phyloP scores from a whole-genome alignment of 2,113 vertebrate species.

The Rattus rattus region DNA sequence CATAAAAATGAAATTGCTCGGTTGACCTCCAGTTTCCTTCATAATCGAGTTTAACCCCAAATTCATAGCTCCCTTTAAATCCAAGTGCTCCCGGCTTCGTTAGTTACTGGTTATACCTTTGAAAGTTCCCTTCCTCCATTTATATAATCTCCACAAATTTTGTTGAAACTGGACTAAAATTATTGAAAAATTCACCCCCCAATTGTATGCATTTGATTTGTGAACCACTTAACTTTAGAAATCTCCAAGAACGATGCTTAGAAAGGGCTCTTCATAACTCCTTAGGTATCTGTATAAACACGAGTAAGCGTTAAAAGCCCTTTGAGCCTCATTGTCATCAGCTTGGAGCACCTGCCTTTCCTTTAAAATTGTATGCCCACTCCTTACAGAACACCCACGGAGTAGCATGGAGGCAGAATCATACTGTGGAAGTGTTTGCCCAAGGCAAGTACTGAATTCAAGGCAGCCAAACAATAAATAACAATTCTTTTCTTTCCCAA shows the following conservation, averaged over 20 bases:
- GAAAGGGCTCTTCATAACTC: not conserved
- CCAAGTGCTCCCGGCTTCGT: conserved; percentile 21
- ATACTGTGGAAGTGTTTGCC: not conserved
- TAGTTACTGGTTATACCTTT: conserved; percentile 13
- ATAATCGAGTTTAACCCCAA: not conserved
- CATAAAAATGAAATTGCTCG: not conserved
- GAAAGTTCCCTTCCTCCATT: not conserved
- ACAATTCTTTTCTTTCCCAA: not conserved
- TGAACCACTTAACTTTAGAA: conserved; percentile 11
- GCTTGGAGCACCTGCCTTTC: not conserved
- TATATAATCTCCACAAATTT: conserved; percentile 4
- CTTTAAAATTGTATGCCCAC: not conserved
- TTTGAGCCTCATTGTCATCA: not conserved
- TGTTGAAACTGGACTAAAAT: conserved; percentile 23
- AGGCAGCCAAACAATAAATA: not conserved
- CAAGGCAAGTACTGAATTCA: not conserved
- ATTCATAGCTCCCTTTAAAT: conserved; percentile 18
- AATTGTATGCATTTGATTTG: not conserved
- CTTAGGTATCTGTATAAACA: not conserved
- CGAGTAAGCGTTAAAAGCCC: not conserved
- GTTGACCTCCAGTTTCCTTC: not conserved
- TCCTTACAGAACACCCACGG: not conserved
- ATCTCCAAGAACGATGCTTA: not conserved
- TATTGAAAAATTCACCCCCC: not conserved
- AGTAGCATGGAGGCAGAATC: not conserved